Evolutionary conservation across 2,888 invertebrate species (phyloP).

Genomic region (Agrypnus murinus): DNA sequence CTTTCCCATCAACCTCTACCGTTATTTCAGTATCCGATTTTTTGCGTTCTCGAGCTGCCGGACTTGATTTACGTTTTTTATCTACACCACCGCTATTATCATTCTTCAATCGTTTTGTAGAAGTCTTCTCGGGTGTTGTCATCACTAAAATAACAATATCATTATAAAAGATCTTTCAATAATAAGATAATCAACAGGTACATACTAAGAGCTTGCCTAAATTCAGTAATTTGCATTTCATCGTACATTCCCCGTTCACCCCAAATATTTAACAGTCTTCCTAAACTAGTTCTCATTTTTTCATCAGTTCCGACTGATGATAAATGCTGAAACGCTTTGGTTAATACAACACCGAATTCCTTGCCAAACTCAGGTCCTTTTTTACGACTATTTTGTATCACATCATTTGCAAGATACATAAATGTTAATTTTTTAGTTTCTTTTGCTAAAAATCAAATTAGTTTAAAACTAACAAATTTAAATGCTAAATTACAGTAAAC

Average conservation of each 20-base stretch:
- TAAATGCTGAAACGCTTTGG: conserved; percentile 90
- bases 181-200: conserved; percentile 59
- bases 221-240: conserved; percentile 85
- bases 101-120: conserved; percentile 71
- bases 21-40: conserved; percentile 74
- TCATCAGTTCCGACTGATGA: conserved; percentile 82
- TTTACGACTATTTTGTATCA: conserved; percentile 98
- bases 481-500: too few relatives aligned
- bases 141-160: conserved; percentile 57
- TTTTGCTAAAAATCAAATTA: conserved; percentile 78
- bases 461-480: background rate
- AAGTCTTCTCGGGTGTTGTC: conserved; percentile 72
- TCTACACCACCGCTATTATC: conserved; percentile 57
- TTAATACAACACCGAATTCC: conserved; percentile 87
- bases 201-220: conserved; percentile 78
- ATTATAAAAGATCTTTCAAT: background rate
- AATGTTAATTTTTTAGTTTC: conserved; percentile 91
- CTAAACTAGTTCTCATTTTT: conserved; percentile 87
- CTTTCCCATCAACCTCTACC: conserved; percentile 78
- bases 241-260: conserved; percentile 93
- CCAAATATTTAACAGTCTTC: conserved; percentile 92
- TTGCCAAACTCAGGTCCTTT: conserved; percentile 96
- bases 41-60: conserved; percentile 70
- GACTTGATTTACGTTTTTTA: conserved; percentile 60
- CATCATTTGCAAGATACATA: conserved; percentile 99